Evolutionary conservation across 1,140 invertebrate genomes (phyloP).

Genomic region (Trypoxylus dichotomus): DNA sequence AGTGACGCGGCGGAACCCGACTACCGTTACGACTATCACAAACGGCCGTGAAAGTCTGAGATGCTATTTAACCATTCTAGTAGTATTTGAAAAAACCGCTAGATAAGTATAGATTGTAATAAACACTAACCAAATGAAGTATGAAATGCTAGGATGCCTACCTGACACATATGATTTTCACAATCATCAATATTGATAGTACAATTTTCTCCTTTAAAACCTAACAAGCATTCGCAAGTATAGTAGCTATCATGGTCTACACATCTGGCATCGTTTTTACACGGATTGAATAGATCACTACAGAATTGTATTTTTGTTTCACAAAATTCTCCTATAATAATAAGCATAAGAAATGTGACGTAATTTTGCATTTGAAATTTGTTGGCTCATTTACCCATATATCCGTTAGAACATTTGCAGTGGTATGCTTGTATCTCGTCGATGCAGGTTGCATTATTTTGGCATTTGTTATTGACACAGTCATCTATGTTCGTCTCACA

Average conservation of each 20-base stretch:
- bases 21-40: too few relatives aligned
- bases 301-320: slow-evolving; percentile 93
- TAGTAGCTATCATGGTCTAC: slow-evolving; percentile 87
- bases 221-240: slow-evolving; percentile 87
- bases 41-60: too few relatives aligned
- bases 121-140: too few relatives aligned
- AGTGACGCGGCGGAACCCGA: too few relatives aligned
- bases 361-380: neutral
- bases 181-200: slow-evolving; percentile 92
- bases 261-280: slow-evolving; percentile 89
- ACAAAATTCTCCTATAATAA: slow-evolving; percentile 72
- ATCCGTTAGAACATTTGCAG: slow-evolving; percentile 82
- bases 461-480: slow-evolving; percentile 78
- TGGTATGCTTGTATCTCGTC: slow-evolving; percentile 83
- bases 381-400: slow-evolving; percentile 63
- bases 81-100: too few relatives aligned
- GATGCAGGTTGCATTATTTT: slow-evolving; percentile 88
- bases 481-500: slow-evolving; percentile 94
- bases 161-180: slow-evolving; percentile 88
- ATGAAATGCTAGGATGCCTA: slow-evolving; percentile 44
- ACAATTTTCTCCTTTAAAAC: slow-evolving; percentile 92
- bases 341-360: too few relatives aligned
- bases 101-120: too few relatives aligned
- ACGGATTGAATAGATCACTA: slow-evolving; percentile 86
- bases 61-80: too few relatives aligned